phyloP scores from a whole-genome alignment of 1,140 invertebrate genomes.

The Trichonephila clavata region DNA sequence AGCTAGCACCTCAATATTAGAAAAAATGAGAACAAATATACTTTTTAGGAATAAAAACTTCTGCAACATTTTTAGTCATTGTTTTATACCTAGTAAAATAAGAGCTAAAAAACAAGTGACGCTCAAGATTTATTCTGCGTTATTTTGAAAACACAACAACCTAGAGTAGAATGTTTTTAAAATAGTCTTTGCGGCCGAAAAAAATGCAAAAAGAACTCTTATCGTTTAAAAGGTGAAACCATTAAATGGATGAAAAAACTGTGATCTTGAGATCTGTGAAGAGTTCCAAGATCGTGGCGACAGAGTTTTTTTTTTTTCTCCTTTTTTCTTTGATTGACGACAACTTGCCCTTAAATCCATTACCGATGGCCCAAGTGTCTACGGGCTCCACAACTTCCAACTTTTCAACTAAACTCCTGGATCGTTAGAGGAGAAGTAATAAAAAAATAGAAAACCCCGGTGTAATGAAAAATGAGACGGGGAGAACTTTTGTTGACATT shows the following conservation, averaged over 20 bases:
- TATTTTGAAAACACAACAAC: not conserved
- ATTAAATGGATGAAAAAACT: conserved; percentile 69
- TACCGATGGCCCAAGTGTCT: conserved; percentile 66
- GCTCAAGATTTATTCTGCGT: not conserved
- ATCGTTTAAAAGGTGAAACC: conserved; percentile 52
- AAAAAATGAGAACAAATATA: too few relatives aligned
- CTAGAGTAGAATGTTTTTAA: not conserved
- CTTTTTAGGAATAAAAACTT: too few relatives aligned
- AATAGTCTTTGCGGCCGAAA: conserved; percentile 3
- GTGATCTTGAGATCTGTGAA: conserved; percentile 54
- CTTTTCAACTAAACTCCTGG: conserved; percentile 72
- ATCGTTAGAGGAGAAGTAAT: conserved; percentile 62
- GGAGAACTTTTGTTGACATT: conserved; percentile 75
- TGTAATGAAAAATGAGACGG: conserved; percentile 71
- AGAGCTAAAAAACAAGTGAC: not conserved
- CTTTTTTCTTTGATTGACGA: conserved; percentile 72
- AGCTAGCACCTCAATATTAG: too few relatives aligned
- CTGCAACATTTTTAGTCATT: too few relatives aligned
- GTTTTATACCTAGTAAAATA: not conserved
- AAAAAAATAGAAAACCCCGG: conserved; percentile 53
- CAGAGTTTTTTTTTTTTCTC: conserved; percentile 39
- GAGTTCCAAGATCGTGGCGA: conserved; percentile 68
- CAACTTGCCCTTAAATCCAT: conserved; percentile 74
- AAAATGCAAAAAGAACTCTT: conserved; percentile 42
- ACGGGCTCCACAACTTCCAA: conserved; percentile 58